These are phyloP conservation scores for Ardeotis arabs DNA, from an alignment of 2,113 vertebrate genomes.

Conservation along the genomic window DNA sequence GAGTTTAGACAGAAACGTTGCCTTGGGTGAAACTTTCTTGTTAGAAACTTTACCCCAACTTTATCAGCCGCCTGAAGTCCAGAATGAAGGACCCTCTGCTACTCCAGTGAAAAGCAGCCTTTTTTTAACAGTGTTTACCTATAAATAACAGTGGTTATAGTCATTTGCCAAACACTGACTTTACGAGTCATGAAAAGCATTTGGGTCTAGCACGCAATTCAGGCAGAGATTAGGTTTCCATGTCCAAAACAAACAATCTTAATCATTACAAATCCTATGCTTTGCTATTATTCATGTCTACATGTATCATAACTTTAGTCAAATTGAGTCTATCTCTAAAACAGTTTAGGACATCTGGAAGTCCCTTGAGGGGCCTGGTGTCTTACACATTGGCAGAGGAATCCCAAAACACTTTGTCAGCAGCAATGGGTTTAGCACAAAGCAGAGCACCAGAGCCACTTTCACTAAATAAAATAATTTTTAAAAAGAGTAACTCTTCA, in stretches of 20 bases:
- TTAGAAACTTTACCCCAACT: background rate
- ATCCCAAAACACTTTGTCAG: slow-evolving; percentile 20
- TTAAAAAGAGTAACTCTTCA: background rate
- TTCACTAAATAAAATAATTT: slow-evolving; percentile 8
- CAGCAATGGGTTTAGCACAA: background rate
- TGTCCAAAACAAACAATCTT: background rate
- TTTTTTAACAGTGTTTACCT: background rate
- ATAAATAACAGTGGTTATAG: background rate
- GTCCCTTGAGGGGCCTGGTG: background rate
- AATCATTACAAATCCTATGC: background rate
- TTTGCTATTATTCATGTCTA: background rate
- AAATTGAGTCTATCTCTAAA: slow-evolving; percentile 3
- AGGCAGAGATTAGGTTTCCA: background rate
- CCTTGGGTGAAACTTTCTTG: background rate
- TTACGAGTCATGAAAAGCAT: background rate
- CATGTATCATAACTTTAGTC: background rate
- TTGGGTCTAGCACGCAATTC: background rate
- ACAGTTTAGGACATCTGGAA: background rate
- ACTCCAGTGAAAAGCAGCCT: background rate
- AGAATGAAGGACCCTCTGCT: background rate
- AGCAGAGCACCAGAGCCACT: background rate
- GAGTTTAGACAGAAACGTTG: background rate
- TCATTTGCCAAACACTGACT: background rate
- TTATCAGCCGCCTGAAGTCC: background rate
- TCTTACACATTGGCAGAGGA: background rate